Evolutionary conservation across 2,113 vertebrate species (phyloP), one percentile per base, ranked within the genome.

Genomic region (Oreochromis niloticus): DNA sequence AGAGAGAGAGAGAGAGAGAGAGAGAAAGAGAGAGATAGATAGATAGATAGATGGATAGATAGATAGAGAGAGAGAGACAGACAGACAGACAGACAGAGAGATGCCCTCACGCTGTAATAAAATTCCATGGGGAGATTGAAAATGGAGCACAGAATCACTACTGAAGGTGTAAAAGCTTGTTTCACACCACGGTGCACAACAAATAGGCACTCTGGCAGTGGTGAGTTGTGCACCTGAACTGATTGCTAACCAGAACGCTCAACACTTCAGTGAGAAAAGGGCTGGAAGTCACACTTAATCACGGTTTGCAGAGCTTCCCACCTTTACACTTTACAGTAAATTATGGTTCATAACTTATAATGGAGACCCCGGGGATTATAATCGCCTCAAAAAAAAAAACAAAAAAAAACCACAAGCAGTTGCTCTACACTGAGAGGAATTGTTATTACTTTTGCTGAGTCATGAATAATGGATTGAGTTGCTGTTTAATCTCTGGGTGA

Each of bases 141-240:
- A 89, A 84, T 22, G 13, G 55, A 78, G 73, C 14, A 43, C 83
- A 52, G 54, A 87, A 79, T 88, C 85, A 34, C 68, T 88, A 82
- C 88, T 81, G 88, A 84, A 91, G 84, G 92, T 94, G 91, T 89
- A 92, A 95, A 94, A 94, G 93, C 94, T 89, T 89, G 93, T 96
- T 95, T 96, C 93, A 93, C 94, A 94, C 87, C 52, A 85, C 81
- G 57, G 36, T 88, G 89, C 86, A 91, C 93, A 92, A 79, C 93
- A 95, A 95, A 95, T 91, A 91, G 89, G 86, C 88, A 48, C 79
- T 85, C 85, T 87, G 87, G 55, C 86, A 48, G 78, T 50, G 82
- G 88, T 81, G 83, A 88, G 82, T 46, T 75, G 87, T 86, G 83
- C 78, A 8, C 39, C 83, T 84, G 83, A 88, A 88, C 78, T 86